A percentile compares a stretch with the other conserved stretches of the same genome.
Conservation (phyloP, 2,113 vertebrate genomes). For the Phylloscopus whistleri region DNA sequence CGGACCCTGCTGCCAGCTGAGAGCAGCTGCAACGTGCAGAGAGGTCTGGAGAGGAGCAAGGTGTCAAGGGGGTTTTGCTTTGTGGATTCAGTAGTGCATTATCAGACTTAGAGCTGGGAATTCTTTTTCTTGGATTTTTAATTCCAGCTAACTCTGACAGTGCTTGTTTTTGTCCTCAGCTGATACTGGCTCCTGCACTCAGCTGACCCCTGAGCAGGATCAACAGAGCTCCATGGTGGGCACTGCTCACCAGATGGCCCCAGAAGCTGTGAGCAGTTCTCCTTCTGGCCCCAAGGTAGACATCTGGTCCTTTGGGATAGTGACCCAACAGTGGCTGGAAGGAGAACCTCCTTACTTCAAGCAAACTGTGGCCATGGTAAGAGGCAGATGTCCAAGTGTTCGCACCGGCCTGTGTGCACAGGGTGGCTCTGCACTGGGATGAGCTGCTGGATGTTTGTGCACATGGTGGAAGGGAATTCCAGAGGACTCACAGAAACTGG, state of each 20-base stretch:
- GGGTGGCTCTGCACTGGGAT: background rate
- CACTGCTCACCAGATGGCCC: conserved; percentile 94
- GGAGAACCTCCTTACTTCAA: conserved; percentile 90
- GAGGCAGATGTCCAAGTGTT: background rate
- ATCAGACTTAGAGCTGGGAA: background rate
- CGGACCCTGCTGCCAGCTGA: background rate
- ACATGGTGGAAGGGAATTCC: background rate
- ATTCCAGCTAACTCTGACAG: background rate
- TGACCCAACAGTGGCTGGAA: conserved; percentile 84
- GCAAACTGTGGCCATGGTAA: background rate
- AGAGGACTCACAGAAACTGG: background rate
- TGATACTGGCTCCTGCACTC: conserved; percentile 95
- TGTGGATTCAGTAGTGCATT: background rate
- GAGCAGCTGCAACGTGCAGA: background rate
- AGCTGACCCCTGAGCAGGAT: conserved; percentile 92
- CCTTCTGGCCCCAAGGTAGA: conserved; percentile 94
- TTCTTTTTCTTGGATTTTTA: background rate
- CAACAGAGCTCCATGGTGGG: conserved; percentile 95
- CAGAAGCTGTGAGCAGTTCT: conserved; percentile 92
- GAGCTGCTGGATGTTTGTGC: background rate
- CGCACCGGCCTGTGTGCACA: background rate
- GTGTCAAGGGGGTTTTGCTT: background rate
- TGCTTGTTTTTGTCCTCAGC: conserved; percentile 70
- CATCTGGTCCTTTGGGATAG: conserved; percentile 95
- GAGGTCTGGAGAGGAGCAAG: background rate